phyloP scores from a whole-genome alignment of 2,888 invertebrate species.

The Crioceris asparagi region DNA sequence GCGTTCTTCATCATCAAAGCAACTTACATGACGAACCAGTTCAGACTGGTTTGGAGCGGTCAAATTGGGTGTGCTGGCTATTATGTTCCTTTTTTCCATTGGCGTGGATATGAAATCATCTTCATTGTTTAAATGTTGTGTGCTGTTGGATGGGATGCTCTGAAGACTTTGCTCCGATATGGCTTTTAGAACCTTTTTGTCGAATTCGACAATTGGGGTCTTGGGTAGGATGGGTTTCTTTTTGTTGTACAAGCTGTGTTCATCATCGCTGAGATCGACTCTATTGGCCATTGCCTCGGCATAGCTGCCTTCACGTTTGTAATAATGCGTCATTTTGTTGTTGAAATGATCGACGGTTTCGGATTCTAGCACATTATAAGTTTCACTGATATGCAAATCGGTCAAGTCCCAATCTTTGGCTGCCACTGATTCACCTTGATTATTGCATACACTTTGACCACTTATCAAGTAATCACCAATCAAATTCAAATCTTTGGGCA shows the following conservation, averaged over 20 bases:
- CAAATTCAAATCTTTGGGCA: conserved; percentile 58
- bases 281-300: conserved; percentile 35
- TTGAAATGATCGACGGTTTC: neutral
- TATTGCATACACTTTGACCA: neutral
- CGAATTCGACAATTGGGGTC: conserved; percentile 33
- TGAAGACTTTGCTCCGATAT: conserved; percentile 36
- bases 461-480: conserved; percentile 32
- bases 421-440: conserved; percentile 29
- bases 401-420: conserved; percentile 37
- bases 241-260: conserved; percentile 44
- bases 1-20: conserved; percentile 21
- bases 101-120: conserved; percentile 18
- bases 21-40: conserved; percentile 17
- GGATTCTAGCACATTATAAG: neutral
- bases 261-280: conserved; percentile 39
- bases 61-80: conserved; percentile 19
- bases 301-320: conserved; percentile 36
- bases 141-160: conserved; percentile 25
- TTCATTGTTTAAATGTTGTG: conserved; percentile 16
- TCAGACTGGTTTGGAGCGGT: conserved; percentile 25
- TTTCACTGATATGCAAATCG: conserved; percentile 27
- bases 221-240: conserved; percentile 36
- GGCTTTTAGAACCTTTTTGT: conserved; percentile 33
- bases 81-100: conserved; percentile 12
- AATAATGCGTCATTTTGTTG: conserved; percentile 19